Evolutionary conservation across 2,888 invertebrate genomes (phyloP).

Genomic region (Unio pictorum): DNA sequence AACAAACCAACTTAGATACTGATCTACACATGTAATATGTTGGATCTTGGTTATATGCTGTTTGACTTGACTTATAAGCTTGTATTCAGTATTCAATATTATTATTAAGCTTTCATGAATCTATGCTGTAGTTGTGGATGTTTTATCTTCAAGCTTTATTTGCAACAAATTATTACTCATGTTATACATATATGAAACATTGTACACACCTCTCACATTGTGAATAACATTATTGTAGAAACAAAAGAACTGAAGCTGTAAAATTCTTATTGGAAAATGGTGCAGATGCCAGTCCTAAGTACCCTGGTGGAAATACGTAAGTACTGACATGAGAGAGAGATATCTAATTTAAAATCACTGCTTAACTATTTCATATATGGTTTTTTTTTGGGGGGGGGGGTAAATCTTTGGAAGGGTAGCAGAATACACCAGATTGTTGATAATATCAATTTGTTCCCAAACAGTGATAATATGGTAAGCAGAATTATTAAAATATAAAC

Average conservation of each 20-base stretch:
- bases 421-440: neutral
- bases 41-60: too few species aligned
- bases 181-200: neutral
- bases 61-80: too few species aligned
- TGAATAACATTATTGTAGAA: slow-evolving; percentile 26
- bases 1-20: too few species aligned
- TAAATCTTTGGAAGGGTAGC: neutral
- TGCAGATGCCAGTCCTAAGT: slow-evolving; percentile 61
- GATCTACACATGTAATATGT: too few species aligned
- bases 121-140: neutral
- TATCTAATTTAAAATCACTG: too few species aligned
- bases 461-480: too few species aligned
- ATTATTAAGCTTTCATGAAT: too few species aligned
- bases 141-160: slow-evolving; percentile 3
- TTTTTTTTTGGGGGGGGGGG: neutral
- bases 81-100: too few species aligned
- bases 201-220: neutral
- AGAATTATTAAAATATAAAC: too few species aligned
- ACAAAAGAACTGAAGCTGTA: slow-evolving; percentile 56
- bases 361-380: neutral
- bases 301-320: slow-evolving; percentile 67
- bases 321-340: slow-evolving; percentile 6
- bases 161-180: neutral
- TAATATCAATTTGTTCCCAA: neutral
- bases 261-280: slow-evolving; percentile 65